These are phyloP conservation scores for Bombus sibiricus DNA, from an alignment of 1,140 invertebrate genomes.

Conservation along the genomic window DNA sequence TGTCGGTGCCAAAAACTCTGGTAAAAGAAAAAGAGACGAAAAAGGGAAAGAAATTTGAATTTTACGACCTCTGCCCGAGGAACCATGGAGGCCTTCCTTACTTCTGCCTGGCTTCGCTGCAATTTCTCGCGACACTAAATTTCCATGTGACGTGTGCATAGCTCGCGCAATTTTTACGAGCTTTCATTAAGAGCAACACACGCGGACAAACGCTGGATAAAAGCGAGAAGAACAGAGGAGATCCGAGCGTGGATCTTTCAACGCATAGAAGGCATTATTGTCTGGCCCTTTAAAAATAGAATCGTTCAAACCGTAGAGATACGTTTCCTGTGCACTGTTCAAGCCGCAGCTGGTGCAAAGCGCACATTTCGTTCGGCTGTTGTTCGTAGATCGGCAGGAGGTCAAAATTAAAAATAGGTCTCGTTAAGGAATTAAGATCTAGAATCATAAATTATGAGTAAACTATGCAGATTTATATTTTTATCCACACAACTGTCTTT, in stretches of 20 bases:
- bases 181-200: conserved; percentile 36
- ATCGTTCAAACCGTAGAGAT: conserved; percentile 41
- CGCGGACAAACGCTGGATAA: background rate
- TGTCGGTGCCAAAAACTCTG: conserved; percentile 13
- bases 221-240: background rate
- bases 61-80: conserved; percentile 27
- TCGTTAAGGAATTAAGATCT: background rate
- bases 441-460: too few relatives aligned
- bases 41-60: conserved; percentile 52
- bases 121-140: conserved; percentile 23
- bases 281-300: conserved; percentile 54
- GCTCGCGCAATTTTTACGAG: conserved; percentile 44
- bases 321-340: conserved; percentile 25
- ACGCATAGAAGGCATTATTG: conserved; percentile 49
- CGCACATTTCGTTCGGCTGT: background rate
- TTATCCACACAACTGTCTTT: too few relatives aligned
- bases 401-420: background rate
- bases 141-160: conserved; percentile 12
- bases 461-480: too few relatives aligned
- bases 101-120: background rate
- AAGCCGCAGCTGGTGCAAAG: conserved; percentile 35
- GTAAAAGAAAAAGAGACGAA: background rate
- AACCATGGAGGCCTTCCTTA: too few relatives aligned
- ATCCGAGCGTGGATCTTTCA: conserved; percentile 20
- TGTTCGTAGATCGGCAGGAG: background rate